These are phyloP conservation scores for Cerastoderma edule DNA, from an alignment of 2,888 invertebrate genomes.

Conservation along the genomic window DNA sequence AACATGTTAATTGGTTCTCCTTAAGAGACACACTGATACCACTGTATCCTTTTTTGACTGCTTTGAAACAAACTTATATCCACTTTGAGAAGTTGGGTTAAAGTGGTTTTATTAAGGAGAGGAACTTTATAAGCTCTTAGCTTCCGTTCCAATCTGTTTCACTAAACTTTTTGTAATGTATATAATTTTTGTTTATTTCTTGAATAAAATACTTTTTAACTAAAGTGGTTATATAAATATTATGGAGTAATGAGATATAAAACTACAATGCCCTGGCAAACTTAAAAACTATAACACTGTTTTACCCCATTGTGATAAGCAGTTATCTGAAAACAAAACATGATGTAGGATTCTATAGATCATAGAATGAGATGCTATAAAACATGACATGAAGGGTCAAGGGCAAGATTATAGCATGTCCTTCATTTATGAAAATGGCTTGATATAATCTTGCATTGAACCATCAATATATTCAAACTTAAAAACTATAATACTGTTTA, in stretches of 20 bases:
- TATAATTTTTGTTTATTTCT: background rate
- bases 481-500: conserved; percentile 38
- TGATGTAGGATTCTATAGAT: background rate
- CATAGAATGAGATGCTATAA: background rate
- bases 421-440: background rate
- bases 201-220: background rate
- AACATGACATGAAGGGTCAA: background rate
- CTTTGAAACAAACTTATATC: too few species aligned
- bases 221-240: background rate
- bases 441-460: too few species aligned
- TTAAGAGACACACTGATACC: too few species aligned
- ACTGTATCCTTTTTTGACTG: too few species aligned
- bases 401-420: background rate
- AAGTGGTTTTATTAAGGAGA: too few species aligned
- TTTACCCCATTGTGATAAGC: conserved; percentile 69
- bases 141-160: too few species aligned
- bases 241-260: background rate
- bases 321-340: conserved; percentile 58
- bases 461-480: too few species aligned
- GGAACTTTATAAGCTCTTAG: too few species aligned
- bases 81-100: too few species aligned
- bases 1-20: too few species aligned
- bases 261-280: conserved; percentile 1
- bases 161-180: too few species aligned
- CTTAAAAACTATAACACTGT: background rate